These are phyloP conservation scores for Malacosoma neustria DNA, from an alignment of 2,888 invertebrate species.

Conservation along the genomic window DNA sequence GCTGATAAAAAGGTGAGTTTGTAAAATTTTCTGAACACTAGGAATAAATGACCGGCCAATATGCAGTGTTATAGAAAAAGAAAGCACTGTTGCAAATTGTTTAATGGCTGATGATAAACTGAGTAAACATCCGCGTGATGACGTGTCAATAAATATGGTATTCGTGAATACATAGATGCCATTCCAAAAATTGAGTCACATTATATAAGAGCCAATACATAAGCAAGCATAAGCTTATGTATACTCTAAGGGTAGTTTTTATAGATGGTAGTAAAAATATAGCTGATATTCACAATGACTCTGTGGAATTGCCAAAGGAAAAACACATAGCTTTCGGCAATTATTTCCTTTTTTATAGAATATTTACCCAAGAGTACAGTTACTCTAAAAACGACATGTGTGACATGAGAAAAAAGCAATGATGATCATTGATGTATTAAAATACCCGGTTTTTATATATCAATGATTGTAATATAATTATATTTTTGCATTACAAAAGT, in stretches of 20 bases:
- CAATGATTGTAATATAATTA: too few relatives aligned
- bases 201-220: conserved; percentile 6
- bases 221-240: too few relatives aligned
- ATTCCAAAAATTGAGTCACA: conserved; percentile 10
- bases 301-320: too few relatives aligned
- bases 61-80: conserved; percentile 11
- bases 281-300: conserved; percentile 3
- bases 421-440: too few relatives aligned
- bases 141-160: conserved; percentile 7
- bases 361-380: too few relatives aligned
- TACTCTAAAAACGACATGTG: too few relatives aligned
- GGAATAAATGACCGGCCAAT: conserved; percentile 14
- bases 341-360: too few relatives aligned
- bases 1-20: conserved; percentile 6
- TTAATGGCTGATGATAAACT: background rate
- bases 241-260: conserved; percentile 2
- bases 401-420: too few relatives aligned
- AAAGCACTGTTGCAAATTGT: conserved; percentile 1
- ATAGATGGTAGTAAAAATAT: conserved; percentile 3
- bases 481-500: too few relatives aligned
- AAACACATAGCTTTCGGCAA: too few relatives aligned
- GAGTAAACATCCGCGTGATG: conserved; percentile 8
- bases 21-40: conserved; percentile 14
- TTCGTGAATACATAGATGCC: conserved; percentile 8
- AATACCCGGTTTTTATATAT: too few relatives aligned